phyloP scores from a whole-genome alignment of 1,140 invertebrate species.

The Orussus abietinus region DNA sequence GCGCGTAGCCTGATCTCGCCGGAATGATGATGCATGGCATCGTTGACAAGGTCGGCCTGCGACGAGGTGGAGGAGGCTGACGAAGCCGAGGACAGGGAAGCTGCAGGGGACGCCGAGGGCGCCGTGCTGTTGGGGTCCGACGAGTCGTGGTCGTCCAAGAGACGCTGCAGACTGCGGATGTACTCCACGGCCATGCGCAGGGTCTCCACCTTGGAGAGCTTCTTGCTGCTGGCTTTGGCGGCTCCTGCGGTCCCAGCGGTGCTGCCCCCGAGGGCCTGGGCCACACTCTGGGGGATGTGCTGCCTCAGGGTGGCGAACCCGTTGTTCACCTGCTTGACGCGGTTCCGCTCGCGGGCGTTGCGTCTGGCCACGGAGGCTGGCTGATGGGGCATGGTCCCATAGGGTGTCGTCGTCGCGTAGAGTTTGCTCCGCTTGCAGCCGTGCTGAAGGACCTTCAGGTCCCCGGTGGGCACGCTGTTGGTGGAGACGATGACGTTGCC shows the following conservation, averaged over 20 bases:
- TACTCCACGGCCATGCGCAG: conserved; percentile 91
- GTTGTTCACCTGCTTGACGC: conserved; percentile 93
- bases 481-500: conserved; percentile 46
- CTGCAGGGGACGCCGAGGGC: conserved; percentile 27
- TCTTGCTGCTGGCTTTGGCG: conserved; percentile 67
- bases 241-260: conserved; percentile 55
- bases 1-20: conserved; percentile 21
- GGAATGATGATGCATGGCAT: conserved; percentile 13
- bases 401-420: conserved; percentile 47
- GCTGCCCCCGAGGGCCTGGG: conserved; percentile 59
- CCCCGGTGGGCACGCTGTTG: conserved; percentile 18
- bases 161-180: conserved; percentile 79
- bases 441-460: conserved; percentile 27
- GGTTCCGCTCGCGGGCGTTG: conserved; percentile 89
- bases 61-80: conserved; percentile 15
- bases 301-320: conserved; percentile 84
- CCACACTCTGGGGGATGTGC: conserved; percentile 77
- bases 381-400: conserved; percentile 53
- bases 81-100: conserved; percentile 22
- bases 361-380: conserved; percentile 83
- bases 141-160: conserved; percentile 71
- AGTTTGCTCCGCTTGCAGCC: conserved; percentile 39
- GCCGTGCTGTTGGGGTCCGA: conserved; percentile 29
- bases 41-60: conserved; percentile 11
- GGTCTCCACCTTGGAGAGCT: conserved; percentile 94